Conservation (phyloP, 2,888 invertebrate genomes). For the Tetanocera ferruginea region DNA sequence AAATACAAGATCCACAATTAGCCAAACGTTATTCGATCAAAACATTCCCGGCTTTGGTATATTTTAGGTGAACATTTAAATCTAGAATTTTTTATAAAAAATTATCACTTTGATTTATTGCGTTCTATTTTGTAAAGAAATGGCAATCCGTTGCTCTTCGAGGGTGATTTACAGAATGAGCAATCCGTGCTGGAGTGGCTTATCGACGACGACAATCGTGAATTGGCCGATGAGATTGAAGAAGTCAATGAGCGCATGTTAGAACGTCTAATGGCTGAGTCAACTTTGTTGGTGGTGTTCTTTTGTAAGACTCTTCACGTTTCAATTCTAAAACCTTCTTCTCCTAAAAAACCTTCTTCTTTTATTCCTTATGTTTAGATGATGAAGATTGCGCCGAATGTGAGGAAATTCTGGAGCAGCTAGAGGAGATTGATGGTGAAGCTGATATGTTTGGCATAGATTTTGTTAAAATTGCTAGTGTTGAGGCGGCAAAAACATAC, state of each 20-base stretch:
- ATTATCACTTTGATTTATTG: neutral
- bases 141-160: slow-evolving; percentile 88
- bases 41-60: slow-evolving; percentile 93
- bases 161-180: slow-evolving; percentile 93
- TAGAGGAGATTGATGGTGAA: slow-evolving; percentile 96
- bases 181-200: slow-evolving; percentile 93
- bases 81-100: slow-evolving; percentile 1
- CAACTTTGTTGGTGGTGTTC: slow-evolving; percentile 89
- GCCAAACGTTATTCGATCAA: slow-evolving; percentile 95
- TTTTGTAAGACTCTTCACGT: slow-evolving; percentile 79
- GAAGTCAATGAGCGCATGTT: slow-evolving; percentile 92
- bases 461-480: slow-evolving; percentile 91
- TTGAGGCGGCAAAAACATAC: slow-evolving; percentile 85
- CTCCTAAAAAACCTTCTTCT: too few species aligned
- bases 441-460: slow-evolving; percentile 94
- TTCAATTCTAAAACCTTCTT: neutral
- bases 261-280: slow-evolving; percentile 85
- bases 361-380: slow-evolving; percentile 71
- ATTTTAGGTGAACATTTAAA: slow-evolving; percentile 78
- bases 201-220: slow-evolving; percentile 92
- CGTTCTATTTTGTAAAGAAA: slow-evolving; percentile 73
- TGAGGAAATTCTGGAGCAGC: slow-evolving; percentile 87
- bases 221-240: slow-evolving; percentile 94
- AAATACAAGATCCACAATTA: slow-evolving; percentile 90
- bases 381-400: slow-evolving; percentile 94